These are phyloP conservation scores for Pandemis cinnamomeana DNA, from an alignment of 2,888 invertebrate genomes.

Conservation along the genomic window DNA sequence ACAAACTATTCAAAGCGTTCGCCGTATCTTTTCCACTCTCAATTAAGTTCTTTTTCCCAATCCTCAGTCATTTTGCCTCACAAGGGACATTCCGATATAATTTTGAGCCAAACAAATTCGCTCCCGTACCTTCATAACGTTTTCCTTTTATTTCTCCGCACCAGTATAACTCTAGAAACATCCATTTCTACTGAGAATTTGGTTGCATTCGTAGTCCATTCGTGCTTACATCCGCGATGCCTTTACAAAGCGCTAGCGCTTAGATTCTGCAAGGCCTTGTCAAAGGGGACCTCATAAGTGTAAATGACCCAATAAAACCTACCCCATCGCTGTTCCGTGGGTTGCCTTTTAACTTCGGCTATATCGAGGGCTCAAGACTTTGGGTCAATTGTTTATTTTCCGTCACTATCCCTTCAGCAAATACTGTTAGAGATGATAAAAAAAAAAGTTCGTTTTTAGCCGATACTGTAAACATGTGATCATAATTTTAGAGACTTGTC, in stretches of 20 bases:
- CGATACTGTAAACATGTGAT: too few relatives aligned
- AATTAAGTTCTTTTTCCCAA: conserved; percentile 19
- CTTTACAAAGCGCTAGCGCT: neutral
- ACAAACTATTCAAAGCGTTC: conserved; percentile 28
- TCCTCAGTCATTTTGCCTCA: conserved; percentile 37
- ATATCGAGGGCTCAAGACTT: neutral
- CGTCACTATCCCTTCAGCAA: too few relatives aligned
- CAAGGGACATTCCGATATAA: conserved; percentile 26
- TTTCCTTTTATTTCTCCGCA: neutral
- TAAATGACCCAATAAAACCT: neutral
- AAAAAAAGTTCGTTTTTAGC: too few relatives aligned
- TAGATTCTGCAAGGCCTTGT: neutral
- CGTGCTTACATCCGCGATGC: neutral
- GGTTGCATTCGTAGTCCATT: too few relatives aligned
- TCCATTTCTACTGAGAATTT: neutral
- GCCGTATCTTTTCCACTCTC: conserved; percentile 4
- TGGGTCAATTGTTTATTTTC: too few relatives aligned
- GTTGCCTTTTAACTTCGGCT: neutral
- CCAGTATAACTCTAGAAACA: neutral
- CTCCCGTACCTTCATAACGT: neutral
- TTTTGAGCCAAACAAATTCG: conserved; percentile 8
- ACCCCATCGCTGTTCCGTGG: neutral
- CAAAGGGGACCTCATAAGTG: neutral
- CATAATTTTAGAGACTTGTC: too few relatives aligned
- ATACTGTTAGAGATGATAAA: too few relatives aligned